Evolutionary conservation across 2,113 vertebrate genomes (phyloP).

Genomic region (Callionymus lyra): DNA sequence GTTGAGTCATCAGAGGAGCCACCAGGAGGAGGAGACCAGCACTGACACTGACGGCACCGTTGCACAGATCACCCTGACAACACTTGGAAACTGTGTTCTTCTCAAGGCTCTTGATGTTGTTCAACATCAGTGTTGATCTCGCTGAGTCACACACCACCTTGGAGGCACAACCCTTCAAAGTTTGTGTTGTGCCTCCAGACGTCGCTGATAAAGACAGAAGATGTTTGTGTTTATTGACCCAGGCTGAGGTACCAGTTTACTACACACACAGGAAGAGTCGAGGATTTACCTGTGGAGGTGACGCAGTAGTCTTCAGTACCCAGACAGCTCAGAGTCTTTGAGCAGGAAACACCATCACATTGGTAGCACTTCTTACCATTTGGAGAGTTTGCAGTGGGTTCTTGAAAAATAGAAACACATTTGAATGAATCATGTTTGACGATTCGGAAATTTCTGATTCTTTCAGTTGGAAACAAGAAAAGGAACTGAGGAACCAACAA

Average conservation of each 20-base stretch:
- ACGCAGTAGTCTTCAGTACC: conserved; percentile 42
- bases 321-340: conserved; percentile 14
- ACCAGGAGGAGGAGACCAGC: too few relatives aligned
- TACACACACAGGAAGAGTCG: too few relatives aligned
- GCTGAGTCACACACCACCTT: too few relatives aligned
- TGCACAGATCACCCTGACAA: too few relatives aligned
- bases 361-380: conserved; percentile 47
- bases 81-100: too few relatives aligned
- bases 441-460: not conserved
- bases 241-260: too few relatives aligned
- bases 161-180: too few relatives aligned
- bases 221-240: too few relatives aligned
- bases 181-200: fast-evolving
- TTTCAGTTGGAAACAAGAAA: not conserved
- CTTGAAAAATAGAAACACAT: conserved; percentile 12
- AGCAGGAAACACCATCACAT: conserved; percentile 22
- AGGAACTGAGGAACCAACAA: not conserved
- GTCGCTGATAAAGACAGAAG: conserved; percentile 3
- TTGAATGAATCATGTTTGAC: not conserved
- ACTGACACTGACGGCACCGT: too few relatives aligned
- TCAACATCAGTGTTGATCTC: too few relatives aligned
- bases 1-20: too few relatives aligned
- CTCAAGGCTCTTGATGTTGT: too few relatives aligned
- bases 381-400: not conserved
- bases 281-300: conserved; percentile 5